A percentile compares a stretch with the other conserved stretches of the same genome.
Evolutionary conservation across 1,140 invertebrate species (phyloP).

Genomic region (Drosophila prosaltans): DNA sequence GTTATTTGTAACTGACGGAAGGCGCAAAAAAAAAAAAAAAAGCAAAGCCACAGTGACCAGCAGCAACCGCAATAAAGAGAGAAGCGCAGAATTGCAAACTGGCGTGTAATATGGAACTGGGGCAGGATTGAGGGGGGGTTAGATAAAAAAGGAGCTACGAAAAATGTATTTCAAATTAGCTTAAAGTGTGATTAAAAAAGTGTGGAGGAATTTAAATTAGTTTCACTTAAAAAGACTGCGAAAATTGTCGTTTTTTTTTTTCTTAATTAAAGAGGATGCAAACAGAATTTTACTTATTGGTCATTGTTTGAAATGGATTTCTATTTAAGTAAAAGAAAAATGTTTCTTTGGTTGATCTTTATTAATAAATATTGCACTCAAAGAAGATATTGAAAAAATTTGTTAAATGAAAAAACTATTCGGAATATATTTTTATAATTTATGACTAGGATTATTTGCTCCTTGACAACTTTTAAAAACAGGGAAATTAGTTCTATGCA

Average conservation of each 20-base stretch:
- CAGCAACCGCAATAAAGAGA: slow-evolving; percentile 47
- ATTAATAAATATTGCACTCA: no score
- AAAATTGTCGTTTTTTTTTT: no score
- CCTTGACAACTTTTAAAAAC: no score
- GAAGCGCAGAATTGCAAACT: not conserved
- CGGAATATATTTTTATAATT: no score
- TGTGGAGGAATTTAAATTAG: not conserved
- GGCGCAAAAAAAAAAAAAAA: not conserved
- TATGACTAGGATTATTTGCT: no score
- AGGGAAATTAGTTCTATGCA: no score
- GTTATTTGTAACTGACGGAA: slow-evolving; percentile 51
- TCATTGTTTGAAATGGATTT: not conserved
- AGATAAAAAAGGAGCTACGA: not conserved
- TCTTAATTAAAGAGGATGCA: no score
- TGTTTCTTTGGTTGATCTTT: no score
- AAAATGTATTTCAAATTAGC: slow-evolving; percentile 43
- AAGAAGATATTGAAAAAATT: no score
- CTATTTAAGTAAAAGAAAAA: no score
- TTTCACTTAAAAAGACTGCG: not conserved
- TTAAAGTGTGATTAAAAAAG: slow-evolving; percentile 22
- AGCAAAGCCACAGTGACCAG: slow-evolving; percentile 47
- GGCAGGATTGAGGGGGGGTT: not conserved
- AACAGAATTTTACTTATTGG: not conserved
- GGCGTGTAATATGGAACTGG: no score
- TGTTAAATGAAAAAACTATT: no score